Conservation (phyloP, 2,797 vertebrate species). For the Danio aesculapii region DNA sequence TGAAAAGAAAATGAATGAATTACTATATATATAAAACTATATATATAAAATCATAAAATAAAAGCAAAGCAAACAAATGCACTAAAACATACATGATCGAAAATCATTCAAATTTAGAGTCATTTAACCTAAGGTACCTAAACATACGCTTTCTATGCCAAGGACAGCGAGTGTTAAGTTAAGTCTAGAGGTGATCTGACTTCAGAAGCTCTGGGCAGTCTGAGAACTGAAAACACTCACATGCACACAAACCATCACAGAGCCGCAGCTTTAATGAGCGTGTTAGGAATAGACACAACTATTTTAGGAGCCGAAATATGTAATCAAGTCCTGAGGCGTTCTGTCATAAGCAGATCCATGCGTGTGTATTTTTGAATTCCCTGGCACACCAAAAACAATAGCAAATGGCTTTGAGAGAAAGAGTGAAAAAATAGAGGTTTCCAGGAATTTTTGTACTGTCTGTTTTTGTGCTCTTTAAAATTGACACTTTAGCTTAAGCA, state of each 20-base stretch:
- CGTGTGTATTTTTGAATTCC: constrained; percentile 52
- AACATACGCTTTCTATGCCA: neutral
- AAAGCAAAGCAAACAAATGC: neutral
- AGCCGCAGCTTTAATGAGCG: constrained; percentile 10
- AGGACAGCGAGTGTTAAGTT: constrained; percentile 16
- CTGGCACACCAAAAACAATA: constrained; percentile 51
- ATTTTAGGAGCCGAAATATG: constrained; percentile 58
- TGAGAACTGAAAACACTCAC: constrained; percentile 31
- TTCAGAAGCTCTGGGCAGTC: constrained; percentile 40
- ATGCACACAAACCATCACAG: neutral
- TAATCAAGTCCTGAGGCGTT: constrained; percentile 54
- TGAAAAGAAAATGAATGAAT: too few species aligned
- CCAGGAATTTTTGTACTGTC: constrained; percentile 54
- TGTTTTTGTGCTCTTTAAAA: constrained; percentile 18
- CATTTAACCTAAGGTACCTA: neutral
- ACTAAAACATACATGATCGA: neutral
- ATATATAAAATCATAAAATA: too few species aligned
- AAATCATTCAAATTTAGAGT: neutral
- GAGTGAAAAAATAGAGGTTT: neutral
- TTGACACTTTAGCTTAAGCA: neutral
- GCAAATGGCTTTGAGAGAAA: constrained; percentile 13
- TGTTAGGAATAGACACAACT: constrained; percentile 34
- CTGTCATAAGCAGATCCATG: constrained; percentile 33
- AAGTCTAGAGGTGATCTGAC: constrained; percentile 24
- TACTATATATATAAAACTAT: too few species aligned